Percentiles rank a stretch among this genome's conserved stretches.
Evolutionary conservation across 2,113 vertebrate genomes (phyloP).

Genomic region (Oncorhynchus clarkii): DNA sequence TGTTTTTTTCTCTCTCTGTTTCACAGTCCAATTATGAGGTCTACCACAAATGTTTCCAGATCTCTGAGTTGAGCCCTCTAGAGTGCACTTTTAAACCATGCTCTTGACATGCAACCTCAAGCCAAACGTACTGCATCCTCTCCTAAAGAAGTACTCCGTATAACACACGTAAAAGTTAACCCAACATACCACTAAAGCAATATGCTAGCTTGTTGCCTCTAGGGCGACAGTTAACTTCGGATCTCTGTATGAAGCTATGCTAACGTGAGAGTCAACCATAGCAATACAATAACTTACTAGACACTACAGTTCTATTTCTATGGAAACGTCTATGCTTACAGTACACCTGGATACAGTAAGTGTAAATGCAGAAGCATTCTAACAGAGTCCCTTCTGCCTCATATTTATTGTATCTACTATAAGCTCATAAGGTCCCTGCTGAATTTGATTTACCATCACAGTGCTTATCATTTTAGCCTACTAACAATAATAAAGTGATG

Average conservation of each 20-base stretch:
- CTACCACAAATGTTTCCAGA: neutral
- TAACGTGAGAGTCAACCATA: too few species aligned
- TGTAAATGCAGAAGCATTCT: too few species aligned
- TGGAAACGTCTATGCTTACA: too few species aligned
- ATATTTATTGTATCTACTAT: neutral
- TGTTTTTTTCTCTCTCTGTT: neutral
- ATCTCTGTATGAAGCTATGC: too few species aligned
- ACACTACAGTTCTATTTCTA: too few species aligned
- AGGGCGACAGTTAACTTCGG: too few species aligned
- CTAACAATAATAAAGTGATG: neutral
- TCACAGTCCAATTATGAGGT: neutral
- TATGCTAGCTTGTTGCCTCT: too few species aligned
- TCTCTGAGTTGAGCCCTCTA: neutral
- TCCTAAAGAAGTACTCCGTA: neutral
- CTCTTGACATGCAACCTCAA: neutral
- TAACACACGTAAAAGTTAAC: too few species aligned
- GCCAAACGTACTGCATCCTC: neutral
- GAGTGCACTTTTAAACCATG: neutral
- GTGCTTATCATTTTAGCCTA: neutral
- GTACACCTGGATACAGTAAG: too few species aligned
- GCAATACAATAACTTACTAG: too few species aligned
- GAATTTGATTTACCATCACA: neutral
- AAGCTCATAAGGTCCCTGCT: neutral
- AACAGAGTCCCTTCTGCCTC: neutral
- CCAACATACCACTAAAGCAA: too few species aligned